phyloP scores from a whole-genome alignment of 2,113 vertebrate species.

The Phrynosoma blainvillii region DNA sequence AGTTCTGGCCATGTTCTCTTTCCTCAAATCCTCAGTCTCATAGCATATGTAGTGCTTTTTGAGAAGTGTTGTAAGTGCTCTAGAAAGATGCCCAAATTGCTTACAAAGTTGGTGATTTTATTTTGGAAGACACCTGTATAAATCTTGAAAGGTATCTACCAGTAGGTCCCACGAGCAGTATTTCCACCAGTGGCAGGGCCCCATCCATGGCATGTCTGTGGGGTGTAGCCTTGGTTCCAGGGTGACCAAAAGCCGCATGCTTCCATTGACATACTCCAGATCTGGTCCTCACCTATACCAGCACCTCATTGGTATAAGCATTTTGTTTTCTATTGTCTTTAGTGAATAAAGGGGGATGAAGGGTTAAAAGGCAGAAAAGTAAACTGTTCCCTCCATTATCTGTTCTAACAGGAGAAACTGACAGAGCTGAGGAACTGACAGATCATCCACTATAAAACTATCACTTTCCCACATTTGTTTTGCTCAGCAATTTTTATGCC shows the following conservation, averaged over 20 bases:
- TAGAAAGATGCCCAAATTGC: too few relatives aligned
- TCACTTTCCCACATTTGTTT: neutral
- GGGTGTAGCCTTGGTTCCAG: neutral
- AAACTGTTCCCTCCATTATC: neutral
- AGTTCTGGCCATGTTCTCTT: too few relatives aligned
- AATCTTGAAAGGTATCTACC: too few relatives aligned
- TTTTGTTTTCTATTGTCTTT: neutral
- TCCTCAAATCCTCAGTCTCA: too few relatives aligned
- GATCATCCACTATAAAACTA: neutral
- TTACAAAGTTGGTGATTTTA: too few relatives aligned
- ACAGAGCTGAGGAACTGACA: neutral
- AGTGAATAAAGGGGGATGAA: neutral
- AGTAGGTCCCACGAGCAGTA: neutral
- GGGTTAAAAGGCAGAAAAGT: neutral
- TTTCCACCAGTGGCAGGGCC: neutral
- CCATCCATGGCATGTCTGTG: neutral
- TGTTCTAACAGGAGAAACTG: neutral
- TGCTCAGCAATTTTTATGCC: neutral
- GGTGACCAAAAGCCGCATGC: neutral
- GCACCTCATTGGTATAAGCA: neutral
- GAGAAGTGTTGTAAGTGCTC: too few relatives aligned
- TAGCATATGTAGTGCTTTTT: too few relatives aligned
- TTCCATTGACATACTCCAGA: neutral
- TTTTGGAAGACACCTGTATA: too few relatives aligned
- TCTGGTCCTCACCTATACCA: neutral